Evolutionary conservation across 2,113 vertebrate genomes (phyloP).

Genomic region (Rhizomys pruinosus): DNA sequence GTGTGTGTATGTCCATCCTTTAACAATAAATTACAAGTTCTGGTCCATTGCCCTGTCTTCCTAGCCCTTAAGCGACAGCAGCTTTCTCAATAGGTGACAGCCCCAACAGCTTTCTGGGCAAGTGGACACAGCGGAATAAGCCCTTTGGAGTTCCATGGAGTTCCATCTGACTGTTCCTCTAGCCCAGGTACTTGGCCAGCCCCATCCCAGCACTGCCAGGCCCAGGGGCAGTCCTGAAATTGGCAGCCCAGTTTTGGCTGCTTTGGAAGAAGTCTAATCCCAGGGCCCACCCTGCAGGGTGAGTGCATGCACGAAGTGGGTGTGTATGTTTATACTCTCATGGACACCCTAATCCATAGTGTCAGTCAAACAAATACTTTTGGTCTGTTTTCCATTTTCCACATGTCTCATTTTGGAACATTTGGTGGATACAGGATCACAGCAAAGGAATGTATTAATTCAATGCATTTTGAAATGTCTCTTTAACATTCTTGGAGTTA

Average conservation of each 20-base stretch:
- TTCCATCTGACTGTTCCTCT: neutral
- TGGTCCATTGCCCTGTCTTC: neutral
- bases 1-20: neutral
- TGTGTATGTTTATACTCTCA: slow-evolving; percentile 42
- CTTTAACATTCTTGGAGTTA: slow-evolving; percentile 57
- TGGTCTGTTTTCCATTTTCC: slow-evolving; percentile 61
- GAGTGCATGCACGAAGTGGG: neutral
- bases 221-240: neutral
- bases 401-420: slow-evolving; percentile 42
- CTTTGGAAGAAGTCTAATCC: slow-evolving; percentile 31
- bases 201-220: neutral
- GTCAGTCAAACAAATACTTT: slow-evolving; percentile 58
- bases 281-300: slow-evolving; percentile 24
- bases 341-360: neutral
- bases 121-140: neutral
- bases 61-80: neutral
- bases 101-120: neutral
- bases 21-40: neutral
- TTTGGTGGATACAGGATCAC: slow-evolving; percentile 41
- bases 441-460: slow-evolving; percentile 59
- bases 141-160: neutral
- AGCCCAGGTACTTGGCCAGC: neutral
- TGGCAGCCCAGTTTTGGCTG: neutral
- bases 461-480: slow-evolving; percentile 49
- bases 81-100: neutral